Base-by-base conservation (phyloP, 2,113 vertebrate species). In the Cebidichthys violaceus region DNA sequence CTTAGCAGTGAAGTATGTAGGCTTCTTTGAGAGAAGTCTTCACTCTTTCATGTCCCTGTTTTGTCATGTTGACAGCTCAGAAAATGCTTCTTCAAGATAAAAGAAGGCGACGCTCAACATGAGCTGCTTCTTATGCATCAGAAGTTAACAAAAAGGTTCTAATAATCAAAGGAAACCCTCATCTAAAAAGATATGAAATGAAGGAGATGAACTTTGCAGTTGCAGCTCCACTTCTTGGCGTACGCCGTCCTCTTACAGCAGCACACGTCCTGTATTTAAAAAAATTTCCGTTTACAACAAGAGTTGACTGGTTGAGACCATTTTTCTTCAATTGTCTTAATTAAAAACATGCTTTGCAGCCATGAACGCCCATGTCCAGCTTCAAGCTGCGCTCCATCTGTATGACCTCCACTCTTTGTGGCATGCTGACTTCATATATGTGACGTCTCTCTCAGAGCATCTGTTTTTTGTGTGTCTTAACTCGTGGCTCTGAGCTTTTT, bases 31-130 rank as follows among this genome's bases (percentile, higher is more conserved):
- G 27, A 52, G 24, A 57, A 61, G 41, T 69, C 50, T 33, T 33
- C 54, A 69, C 33, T 18, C 79, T 75, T 81, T 69, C n/a, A 52
- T 52, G n/a, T 61, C 43, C n/a, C 79, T 61, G 39, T 64, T 69
- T 24, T 69, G 71, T 66, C 14, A 39, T 24, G 24, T 29, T 61
- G 79, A 75, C 64, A 61, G 54, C 70, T 50, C 55, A n/a, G 43
- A 64, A 79, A 79, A 54, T 41, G 55, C 64, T 68, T 68, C 45
- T 31, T 14, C 18, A 11, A 70, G 64, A 60, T 75, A 41, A 74
- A 81, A 52, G 62, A 54, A 67, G 1, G 14, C 20, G 2, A 24
- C 33, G 29, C 68, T 33, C 4, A 52, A 45, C 57, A 66, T 50
- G 54, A 67, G 60, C 39, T 13, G 5, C 39, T 68, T 39, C 31